These are phyloP conservation scores for Criorhina ranunculi DNA, from an alignment of 2,888 invertebrate species.

Conservation along the genomic window DNA sequence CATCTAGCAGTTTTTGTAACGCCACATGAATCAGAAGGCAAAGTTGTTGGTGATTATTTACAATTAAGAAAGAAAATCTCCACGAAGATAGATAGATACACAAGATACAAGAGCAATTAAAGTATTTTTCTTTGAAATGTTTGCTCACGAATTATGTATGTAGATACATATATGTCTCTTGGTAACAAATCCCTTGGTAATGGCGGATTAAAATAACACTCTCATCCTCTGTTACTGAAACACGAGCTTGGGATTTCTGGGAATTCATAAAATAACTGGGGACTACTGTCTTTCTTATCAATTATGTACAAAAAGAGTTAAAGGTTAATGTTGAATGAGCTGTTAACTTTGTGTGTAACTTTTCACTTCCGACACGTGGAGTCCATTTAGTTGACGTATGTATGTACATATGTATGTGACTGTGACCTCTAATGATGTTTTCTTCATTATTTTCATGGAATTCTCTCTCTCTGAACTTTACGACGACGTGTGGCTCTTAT, in stretches of 20 bases:
- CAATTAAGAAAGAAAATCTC: conserved; percentile 9
- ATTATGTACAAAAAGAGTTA: conserved; percentile 5
- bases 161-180: neutral
- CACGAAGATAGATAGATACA: neutral
- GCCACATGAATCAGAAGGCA: conserved; percentile 58
- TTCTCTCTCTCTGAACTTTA: too few species aligned
- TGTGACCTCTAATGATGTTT: neutral
- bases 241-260: neutral
- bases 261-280: neutral
- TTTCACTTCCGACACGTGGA: neutral
- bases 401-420: too few species aligned
- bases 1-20: conserved; percentile 37
- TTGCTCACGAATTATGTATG: neutral
- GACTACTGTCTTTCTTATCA: conserved; percentile 11
- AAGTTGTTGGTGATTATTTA: neutral
- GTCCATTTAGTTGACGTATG: neutral
- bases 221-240: neutral
- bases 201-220: neutral
- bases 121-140: neutral
- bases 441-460: neutral
- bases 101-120: conserved; percentile 2
- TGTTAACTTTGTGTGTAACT: neutral
- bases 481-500: too few species aligned
- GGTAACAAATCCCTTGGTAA: conserved; percentile 1
- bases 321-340: conserved; percentile 28